Conservation (phyloP, 2,888 invertebrate species). For the Chromoteleia sp. region DNA sequence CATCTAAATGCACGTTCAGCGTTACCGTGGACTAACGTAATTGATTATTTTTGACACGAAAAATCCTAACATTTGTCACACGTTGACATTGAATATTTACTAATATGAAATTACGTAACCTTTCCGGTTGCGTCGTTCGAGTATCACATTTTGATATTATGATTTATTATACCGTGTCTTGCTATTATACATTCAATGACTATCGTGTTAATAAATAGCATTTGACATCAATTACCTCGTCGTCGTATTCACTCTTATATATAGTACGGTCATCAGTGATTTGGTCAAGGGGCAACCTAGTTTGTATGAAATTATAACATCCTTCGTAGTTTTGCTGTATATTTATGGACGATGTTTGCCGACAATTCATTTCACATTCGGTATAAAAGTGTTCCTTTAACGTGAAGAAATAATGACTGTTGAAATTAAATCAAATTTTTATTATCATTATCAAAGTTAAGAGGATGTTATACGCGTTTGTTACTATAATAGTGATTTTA, state of each 20-base stretch:
- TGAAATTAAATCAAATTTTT: no score
- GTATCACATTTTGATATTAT: neutral
- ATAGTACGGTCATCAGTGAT: constrained; percentile 16
- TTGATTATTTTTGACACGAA: neutral
- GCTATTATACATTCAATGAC: constrained; percentile 18
- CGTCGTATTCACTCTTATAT: constrained; percentile 5
- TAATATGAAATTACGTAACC: neutral
- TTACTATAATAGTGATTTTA: no score
- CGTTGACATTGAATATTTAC: neutral
- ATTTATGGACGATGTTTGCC: neutral
- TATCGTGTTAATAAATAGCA: constrained; percentile 44
- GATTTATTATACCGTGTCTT: constrained; percentile 19
- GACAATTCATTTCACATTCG: neutral
- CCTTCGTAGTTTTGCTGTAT: constrained; percentile 4
- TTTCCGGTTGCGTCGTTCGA: neutral
- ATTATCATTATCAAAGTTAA: no score
- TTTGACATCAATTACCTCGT: constrained; percentile 52
- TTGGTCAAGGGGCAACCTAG: constrained; percentile 37
- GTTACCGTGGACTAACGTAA: neutral
- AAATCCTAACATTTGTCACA: neutral
- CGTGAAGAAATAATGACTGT: no score
- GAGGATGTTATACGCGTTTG: no score
- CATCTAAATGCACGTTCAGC: neutral
- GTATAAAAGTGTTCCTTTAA: no score
- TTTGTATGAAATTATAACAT: constrained; percentile 15